Evolutionary conservation across 2,797 vertebrate genomes (phyloP), one percentile per base, ranked within the genome.

Genomic region (Chelmon rostratus): DNA sequence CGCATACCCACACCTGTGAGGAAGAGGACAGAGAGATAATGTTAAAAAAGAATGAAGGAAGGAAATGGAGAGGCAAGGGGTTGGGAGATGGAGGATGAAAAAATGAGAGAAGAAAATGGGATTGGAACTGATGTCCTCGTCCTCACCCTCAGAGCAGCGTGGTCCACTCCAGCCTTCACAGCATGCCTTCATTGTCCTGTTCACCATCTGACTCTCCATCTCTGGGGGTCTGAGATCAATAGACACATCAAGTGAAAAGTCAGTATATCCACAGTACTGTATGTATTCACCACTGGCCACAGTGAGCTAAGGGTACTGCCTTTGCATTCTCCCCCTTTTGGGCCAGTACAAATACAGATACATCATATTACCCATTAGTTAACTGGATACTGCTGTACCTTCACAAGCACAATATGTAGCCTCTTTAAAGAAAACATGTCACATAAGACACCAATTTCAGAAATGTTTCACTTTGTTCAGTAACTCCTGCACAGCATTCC

Each of bases 141-240:
- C 46, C 88, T 93, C 85, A 97, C 98, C 96, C 37, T 97, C 93
- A 0, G 95, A 93, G 89, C 97, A 98, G 56, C 23, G 95, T 3
- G 93, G 58, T 0, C 97, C 97, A 0, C 81, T 94, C 96, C 97
- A 99, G 21, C 98, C 98, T 9, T 95, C 96, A 56, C 98, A 99
- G 81, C 97, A 98, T 0, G 74, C 62, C 0, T 82, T 93, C 72
- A 94, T 91, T 0, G 96, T 97, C 62, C 85, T 94, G 89, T 96
- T 97, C 86, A 94, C 79, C 2, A 33, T 53, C 58, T 92, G 84
- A 0, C 79, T 94, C 83, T 92, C 86, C 1, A 89, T 92, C 85
- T 96, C 94, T 0, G 96, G 93, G 0, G 96, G 95, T 73, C 98
- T 98, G 66, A 25, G n/a, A 61, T 21, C 10, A 4, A 75, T 33